These are phyloP conservation scores for Enhydra lutris DNA, from an alignment of 2,113 vertebrate species.

Conservation along the genomic window DNA sequence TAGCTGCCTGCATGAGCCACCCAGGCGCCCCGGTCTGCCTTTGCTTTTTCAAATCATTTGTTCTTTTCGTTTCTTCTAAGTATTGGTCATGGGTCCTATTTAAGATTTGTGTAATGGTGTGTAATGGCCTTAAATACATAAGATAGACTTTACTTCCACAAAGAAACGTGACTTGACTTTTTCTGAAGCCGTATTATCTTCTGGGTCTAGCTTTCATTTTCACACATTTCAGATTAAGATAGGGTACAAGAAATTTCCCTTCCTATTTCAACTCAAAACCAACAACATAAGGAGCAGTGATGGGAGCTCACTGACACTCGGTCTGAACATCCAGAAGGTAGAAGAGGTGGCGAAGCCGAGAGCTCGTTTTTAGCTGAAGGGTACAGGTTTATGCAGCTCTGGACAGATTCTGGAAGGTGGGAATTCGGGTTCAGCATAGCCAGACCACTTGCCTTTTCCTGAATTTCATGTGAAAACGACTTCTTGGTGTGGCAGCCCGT, in stretches of 20 bases:
- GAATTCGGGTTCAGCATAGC: not conserved
- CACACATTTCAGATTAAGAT: not conserved
- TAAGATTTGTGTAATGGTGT: not conserved
- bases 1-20: not conserved
- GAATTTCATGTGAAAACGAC: not conserved
- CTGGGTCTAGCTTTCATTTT: not conserved
- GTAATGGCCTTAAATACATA: not conserved
- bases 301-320: not conserved
- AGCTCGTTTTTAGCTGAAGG: not conserved
- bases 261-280: not conserved
- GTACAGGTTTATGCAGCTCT: not conserved
- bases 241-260: not conserved
- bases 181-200: not conserved
- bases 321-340: no score
- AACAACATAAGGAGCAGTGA: not conserved
- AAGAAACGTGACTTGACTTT: not conserved
- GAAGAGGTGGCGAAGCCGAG: not conserved
- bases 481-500: not conserved
- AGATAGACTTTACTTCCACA: not conserved
- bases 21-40: not conserved
- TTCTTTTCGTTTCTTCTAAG: not conserved
- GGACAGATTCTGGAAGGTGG: not conserved
- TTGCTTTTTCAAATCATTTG: not conserved
- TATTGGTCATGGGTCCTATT: not conserved
- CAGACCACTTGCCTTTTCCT: not conserved